Conservation (phyloP, 2,797 vertebrate species). For the Cyprinodon diabolis region DNA sequence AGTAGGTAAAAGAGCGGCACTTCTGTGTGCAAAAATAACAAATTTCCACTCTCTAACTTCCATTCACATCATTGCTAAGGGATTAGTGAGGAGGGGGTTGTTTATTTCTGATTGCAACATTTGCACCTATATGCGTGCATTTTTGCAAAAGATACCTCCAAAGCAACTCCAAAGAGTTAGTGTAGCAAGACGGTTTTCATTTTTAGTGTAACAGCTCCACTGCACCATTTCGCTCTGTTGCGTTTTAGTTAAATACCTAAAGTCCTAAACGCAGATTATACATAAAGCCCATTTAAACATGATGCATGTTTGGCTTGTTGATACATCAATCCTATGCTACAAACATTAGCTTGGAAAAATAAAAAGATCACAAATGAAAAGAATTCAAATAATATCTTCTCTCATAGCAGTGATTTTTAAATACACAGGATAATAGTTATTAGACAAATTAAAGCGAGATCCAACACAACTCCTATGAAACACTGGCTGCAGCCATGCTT, state of each 20-base stretch:
- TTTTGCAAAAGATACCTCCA: conserved; percentile 27
- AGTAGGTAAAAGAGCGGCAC: too few relatives aligned
- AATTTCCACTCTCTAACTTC: too few relatives aligned
- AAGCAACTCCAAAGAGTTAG: conserved; percentile 37
- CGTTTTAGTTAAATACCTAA: conserved; percentile 69
- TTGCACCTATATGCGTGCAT: conserved; percentile 33
- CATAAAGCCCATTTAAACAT: conserved; percentile 74
- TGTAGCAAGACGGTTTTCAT: conserved; percentile 44
- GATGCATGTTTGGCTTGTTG: conserved; percentile 72
- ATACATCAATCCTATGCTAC: conserved; percentile 72
- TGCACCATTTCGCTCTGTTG: conserved; percentile 41
- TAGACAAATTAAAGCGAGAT: conserved; percentile 59
- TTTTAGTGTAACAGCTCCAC: conserved; percentile 39
- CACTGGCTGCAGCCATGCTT: conserved; percentile 67
- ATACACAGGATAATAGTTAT: conserved; percentile 67
- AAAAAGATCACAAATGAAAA: conserved; percentile 69
- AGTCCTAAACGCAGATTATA: conserved; percentile 73
- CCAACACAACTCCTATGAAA: conserved; percentile 61
- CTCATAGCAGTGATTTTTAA: conserved; percentile 64
- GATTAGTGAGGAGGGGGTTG: background rate
- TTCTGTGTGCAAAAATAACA: too few relatives aligned
- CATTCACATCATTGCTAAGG: background rate
- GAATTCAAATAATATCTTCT: conserved; percentile 56
- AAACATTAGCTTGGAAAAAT: conserved; percentile 67
- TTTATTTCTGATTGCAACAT: conserved; percentile 14